A percentile compares a stretch with the other conserved stretches of the same genome.
phyloP scores from a whole-genome alignment of 2,113 vertebrate species.

The Apteryx mantelli region DNA sequence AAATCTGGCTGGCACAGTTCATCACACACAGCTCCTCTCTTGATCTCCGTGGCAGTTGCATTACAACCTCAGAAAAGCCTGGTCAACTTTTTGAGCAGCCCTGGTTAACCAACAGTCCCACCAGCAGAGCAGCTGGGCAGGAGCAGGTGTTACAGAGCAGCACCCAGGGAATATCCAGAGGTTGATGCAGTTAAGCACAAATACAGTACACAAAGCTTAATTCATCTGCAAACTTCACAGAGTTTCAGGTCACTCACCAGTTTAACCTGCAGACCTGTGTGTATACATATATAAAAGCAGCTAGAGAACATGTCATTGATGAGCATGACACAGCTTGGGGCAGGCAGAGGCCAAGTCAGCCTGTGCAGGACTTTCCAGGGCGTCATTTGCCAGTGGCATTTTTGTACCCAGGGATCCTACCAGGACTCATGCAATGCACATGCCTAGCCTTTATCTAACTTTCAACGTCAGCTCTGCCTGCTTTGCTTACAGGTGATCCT shows the following conservation, averaged over 20 bases:
- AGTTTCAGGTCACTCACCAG: neutral
- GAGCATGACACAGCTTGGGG: accelerated
- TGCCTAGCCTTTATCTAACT: neutral
- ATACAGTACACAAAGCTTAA: neutral
- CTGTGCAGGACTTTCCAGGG: neutral
- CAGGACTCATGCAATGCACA: neutral
- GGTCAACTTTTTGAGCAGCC: neutral
- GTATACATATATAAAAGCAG: neutral
- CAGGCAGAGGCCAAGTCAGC: neutral
- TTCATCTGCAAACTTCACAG: neutral
- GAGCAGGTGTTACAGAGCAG: accelerated
- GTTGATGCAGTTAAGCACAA: neutral
- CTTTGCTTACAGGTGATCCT: neutral
- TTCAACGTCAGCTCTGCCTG: neutral
- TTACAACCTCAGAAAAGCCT: neutral
- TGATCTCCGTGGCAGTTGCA: neutral
- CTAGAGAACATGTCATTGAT: neutral
- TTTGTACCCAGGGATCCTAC: neutral
- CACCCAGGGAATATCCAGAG: neutral
- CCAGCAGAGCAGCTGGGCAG: neutral
- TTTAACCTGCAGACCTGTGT: neutral
- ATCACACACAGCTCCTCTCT: no score
- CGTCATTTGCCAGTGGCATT: neutral
- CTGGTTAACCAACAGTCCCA: accelerated
- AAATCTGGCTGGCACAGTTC: accelerated